Evolutionary conservation across 2,113 vertebrate genomes (phyloP), one percentile per base, ranked within the genome.

Genomic region (Sebastes schlegelii): DNA sequence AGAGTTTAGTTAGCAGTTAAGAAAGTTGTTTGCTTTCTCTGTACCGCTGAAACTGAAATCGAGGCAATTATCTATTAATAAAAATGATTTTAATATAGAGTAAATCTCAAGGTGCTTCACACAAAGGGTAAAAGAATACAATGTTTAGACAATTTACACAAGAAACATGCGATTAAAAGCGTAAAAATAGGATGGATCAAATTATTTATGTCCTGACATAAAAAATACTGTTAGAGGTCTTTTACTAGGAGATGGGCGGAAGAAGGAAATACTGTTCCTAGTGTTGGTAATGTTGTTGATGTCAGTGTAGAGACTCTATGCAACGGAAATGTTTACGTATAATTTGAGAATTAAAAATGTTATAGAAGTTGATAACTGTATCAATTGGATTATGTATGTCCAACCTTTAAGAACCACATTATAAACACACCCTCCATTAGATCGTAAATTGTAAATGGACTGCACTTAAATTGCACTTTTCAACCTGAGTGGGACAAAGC

Each of bases 401-500:
- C 49, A 65, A 14, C 21, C 2, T 34, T 73, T 40, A 65, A 48
- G 43, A 49, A 49, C 51, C 5, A 49, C 46, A 51, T 63, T 57
- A 70, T 62, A 57, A 75, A 46, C 17, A 80, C 10, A 8, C 45
- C 70, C 16, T 60, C 63, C 54, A 69, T 69, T 70, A 76, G 13
- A 61, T 54, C 1, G 7, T 77, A 23, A 77, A 82, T 63, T 7
- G 10, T 62, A 62, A 62, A 64, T 65, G 34, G n/a, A 48, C 64
- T 9, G 10, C 51, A 60, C 55, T 74, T 48, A 61, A 7, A 48
- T 12, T 49, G 21, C 72, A 66, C 54, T 49, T 66, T 57, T 26
- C 3, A 57, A 52, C 46, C 26, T 6, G 60, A 46, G 26, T 12
- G 11, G 19, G 26, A 60, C 76, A 69, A 68, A 49, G 57, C 55